Conservation (phyloP, 2,797 vertebrate genomes). For the Bovichtus diacanthus region DNA sequence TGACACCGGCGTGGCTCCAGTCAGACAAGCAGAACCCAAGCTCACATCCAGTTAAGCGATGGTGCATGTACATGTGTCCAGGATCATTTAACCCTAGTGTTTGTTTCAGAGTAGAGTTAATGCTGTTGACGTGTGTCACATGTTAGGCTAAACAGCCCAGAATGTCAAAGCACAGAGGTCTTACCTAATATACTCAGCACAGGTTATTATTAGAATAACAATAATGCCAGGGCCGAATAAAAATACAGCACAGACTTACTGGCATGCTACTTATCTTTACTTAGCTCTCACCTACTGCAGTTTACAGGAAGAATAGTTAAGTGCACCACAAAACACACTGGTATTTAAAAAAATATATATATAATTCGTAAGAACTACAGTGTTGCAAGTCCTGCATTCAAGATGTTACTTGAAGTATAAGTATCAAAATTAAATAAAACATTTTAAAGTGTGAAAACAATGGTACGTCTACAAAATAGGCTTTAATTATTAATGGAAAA, state of each 20-base stretch:
- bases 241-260: conserved; percentile 23
- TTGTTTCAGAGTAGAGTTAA: conserved; percentile 42
- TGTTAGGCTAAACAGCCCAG: background rate
- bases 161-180: background rate
- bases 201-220: conserved; percentile 43
- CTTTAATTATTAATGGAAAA: background rate
- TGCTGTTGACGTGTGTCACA: background rate
- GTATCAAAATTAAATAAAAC: too few species aligned
- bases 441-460: background rate
- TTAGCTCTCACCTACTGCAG: conserved; percentile 18
- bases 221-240: conserved; percentile 29
- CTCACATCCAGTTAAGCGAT: conserved; percentile 11
- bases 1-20: background rate
- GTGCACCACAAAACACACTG: background rate
- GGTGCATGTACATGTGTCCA: background rate
- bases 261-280: conserved; percentile 11
- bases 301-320: background rate
- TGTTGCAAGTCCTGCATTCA: too few species aligned
- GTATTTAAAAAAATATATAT: background rate
- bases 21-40: conserved; percentile 11
- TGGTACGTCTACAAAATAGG: background rate
- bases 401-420: too few species aligned
- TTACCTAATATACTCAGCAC: conserved; percentile 41
- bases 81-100: conserved; percentile 34
- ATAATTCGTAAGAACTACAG: background rate